Evolutionary conservation across 2,888 invertebrate genomes (phyloP), one percentile per base, ranked within the genome.

Genomic region (Lordiphosa andalusiaca): DNA sequence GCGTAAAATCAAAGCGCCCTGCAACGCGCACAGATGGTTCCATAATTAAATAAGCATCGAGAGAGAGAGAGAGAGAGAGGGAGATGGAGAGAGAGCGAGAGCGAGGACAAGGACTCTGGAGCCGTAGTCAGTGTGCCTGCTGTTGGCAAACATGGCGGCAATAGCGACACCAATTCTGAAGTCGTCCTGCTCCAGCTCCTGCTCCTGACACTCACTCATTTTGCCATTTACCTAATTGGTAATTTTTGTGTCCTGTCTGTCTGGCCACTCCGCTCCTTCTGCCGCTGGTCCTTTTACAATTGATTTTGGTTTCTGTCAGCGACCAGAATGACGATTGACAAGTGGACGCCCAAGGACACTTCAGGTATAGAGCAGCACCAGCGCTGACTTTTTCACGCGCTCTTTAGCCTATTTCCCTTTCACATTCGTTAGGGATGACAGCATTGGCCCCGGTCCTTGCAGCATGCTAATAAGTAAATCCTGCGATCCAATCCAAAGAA

Each of bases 1-100:
- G 82, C 85, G 74, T 84, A 81, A 86, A 86, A 86, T 86, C 84
- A 86, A 85, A 86, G 85, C 80, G 67, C 73, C 71, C 73, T 71
- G 69, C 71, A 75, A 68, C 21, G 35, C 73, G 84, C 84, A 84
- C 84, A 85, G 83, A 83, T 84, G 84, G 69, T 73, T 81, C 73
- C 74, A 76, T 83, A 84, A 85, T 84, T 85, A 84, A 85, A 84
- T 85, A 81, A 85, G 74, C 76, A 83, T 85, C 67, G 67, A 59
- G 54, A 52, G 36, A 61, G 56, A 36, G 21, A 16, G 16, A 19
- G 33, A 42, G 30, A 25, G 37, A 19, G 23, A 33, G 36, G 19
- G n/a, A n/a, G n/a, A n/a, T n/a, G n/a, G 54, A 52, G 36, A 61
- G 56, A 36, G 21, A 16, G 16, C 13, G 33, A 42, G 30, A 25